Percentiles rank a stretch among this genome's conserved stretches.
Evolutionary conservation across 2,797 vertebrate species (phyloP).

Genomic region (Amphiprion clarkii): DNA sequence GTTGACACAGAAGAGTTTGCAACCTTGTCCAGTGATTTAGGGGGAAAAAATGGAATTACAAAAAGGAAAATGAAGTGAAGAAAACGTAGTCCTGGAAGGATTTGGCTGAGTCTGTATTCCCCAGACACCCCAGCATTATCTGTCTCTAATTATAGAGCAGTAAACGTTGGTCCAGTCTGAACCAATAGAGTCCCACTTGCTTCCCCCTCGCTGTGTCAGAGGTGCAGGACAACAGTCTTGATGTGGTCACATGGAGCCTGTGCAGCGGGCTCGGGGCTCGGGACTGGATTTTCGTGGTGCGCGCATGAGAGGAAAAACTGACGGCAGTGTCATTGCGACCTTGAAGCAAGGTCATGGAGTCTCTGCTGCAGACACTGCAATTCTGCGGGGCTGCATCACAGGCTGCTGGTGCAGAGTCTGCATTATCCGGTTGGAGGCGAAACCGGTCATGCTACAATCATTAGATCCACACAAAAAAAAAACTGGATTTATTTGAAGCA

Average conservation of each 20-base stretch:
- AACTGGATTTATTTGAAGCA: neutral
- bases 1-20: conserved; percentile 40
- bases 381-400: conserved; percentile 81
- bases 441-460: conserved; percentile 32
- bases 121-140: conserved; percentile 8
- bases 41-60: neutral
- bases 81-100: neutral
- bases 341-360: conserved; percentile 86
- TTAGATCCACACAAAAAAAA: conserved; percentile 23
- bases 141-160: conserved; percentile 40
- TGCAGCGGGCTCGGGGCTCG: conserved; percentile 40
- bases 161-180: conserved; percentile 34
- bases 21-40: conserved; percentile 29
- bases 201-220: conserved; percentile 19
- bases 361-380: conserved; percentile 86
- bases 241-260: conserved; percentile 34
- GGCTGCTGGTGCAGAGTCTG: conserved; percentile 76
- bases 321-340: conserved; percentile 87
- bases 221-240: conserved; percentile 36
- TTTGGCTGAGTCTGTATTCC: neutral
- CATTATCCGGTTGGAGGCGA: conserved; percentile 53
- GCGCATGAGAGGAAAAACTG: conserved; percentile 75
- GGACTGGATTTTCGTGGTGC: conserved; percentile 59
- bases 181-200: conserved; percentile 33
- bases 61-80: neutral